phyloP scores from a whole-genome alignment of 2,888 invertebrate genomes.

The Drosophila atripex region DNA sequence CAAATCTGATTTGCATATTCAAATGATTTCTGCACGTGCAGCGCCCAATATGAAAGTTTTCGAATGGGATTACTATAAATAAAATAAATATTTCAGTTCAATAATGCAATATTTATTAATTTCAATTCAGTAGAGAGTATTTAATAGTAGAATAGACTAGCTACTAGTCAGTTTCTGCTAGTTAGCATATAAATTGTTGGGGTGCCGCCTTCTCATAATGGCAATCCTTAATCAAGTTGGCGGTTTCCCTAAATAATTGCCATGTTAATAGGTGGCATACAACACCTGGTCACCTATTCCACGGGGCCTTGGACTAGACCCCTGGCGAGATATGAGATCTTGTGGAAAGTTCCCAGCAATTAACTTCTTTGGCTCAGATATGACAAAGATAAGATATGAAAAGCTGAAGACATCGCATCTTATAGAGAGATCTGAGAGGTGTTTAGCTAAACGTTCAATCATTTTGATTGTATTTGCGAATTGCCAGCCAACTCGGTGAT shows the following conservation, averaged over 20 bases:
- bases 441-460: slow-evolving; percentile 34
- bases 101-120: neutral
- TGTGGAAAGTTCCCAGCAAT: slow-evolving; percentile 9
- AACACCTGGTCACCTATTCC: slow-evolving; percentile 14
- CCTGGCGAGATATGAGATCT: slow-evolving; percentile 11
- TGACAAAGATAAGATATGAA: neutral
- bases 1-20: slow-evolving; percentile 15
- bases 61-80: neutral
- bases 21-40: slow-evolving; percentile 21
- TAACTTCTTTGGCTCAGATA: neutral
- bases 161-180: neutral
- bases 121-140: neutral
- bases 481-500: slow-evolving; percentile 5
- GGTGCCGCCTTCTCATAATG: slow-evolving; percentile 13
- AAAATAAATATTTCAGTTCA: neutral
- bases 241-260: slow-evolving; percentile 31
- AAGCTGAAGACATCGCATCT: neutral
- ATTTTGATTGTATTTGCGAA: too few relatives aligned
- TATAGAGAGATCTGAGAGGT: slow-evolving; percentile 5
- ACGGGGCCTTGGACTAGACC: slow-evolving; percentile 17
- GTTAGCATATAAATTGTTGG: slow-evolving; percentile 19
- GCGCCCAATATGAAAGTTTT: neutral
- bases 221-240: slow-evolving; percentile 12
- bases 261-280: neutral
- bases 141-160: neutral